Evolutionary conservation across 2,113 vertebrate genomes (phyloP), one percentile per base, ranked within the genome.

Genomic region (Puntigrus tetrazona): DNA sequence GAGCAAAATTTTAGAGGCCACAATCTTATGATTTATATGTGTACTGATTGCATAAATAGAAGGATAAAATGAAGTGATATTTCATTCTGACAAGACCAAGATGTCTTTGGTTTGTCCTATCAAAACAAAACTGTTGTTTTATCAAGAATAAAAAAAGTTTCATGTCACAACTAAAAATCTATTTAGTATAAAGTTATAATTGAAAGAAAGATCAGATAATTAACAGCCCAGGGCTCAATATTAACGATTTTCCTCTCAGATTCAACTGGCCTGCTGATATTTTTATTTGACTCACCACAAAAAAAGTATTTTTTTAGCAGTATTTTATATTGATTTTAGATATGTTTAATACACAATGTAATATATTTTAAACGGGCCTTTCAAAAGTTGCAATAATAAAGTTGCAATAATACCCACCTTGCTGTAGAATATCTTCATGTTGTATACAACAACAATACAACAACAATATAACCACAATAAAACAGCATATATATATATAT

Each of bases 21-120:
- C 14, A 63, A 55, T 69, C 27, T 36, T 69, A 55, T 59, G 70
- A 22, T 31, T 59, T 74, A 83, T 72, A 82, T 65, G 45, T 65
- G 55, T 9, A 38, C 29, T 18, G 50, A 43, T 43, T 67, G 78
- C 38, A 45, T 80, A 80, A 31, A 47, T 45, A 25, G 16, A 31
- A 25, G 18, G 9, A 80, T 31, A 47, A 80, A 22, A 34, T 67
- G 27, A 80, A 47, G 78, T 47, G 38, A 80, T 80, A 31, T 67
- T 65, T 67, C 25, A 80, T 80, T 80, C 36, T 75, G 69, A 83
- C 81, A 83, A 45, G 7, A 52, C 22, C n/a, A 22, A 55, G 47
- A 57, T 73, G 52, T 57, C 67, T 82, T 82, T 82, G 65, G 31
- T 72, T 57, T 55, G 67, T 82, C 65, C 47, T 67, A 67, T 65